Evolutionary conservation across 2,797 vertebrate species (phyloP).

Genomic region (Sebastiscus tertius): DNA sequence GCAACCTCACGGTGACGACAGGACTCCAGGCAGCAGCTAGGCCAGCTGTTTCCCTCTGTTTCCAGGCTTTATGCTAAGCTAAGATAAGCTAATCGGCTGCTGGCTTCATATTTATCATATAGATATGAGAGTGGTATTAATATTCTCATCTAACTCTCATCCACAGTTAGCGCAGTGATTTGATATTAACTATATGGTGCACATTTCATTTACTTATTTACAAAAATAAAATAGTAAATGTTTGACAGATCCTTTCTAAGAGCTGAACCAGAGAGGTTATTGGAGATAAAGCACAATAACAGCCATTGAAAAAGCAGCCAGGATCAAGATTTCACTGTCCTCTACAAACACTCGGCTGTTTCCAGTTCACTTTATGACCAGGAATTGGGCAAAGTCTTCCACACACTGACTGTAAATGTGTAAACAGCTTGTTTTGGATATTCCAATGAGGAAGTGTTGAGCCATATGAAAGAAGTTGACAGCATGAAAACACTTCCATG

Average conservation of each 20-base stretch:
- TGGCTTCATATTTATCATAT: no score
- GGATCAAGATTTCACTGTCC: neutral
- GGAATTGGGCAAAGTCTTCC: neutral
- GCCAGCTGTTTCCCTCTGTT: no score
- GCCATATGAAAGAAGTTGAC: constrained; percentile 1
- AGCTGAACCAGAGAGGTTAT: neutral
- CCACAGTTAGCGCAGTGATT: no score
- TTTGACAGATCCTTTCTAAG: neutral
- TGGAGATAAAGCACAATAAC: neutral
- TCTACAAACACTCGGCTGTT: neutral
- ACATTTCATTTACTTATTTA: no score
- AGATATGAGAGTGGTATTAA: no score
- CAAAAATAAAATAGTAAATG: no score
- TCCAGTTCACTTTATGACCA: neutral
- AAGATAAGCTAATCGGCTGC: no score
- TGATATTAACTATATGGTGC: no score
- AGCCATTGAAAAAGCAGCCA: neutral
- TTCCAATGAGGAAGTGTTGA: constrained; percentile 32
- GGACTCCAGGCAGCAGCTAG: no score
- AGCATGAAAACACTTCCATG: neutral
- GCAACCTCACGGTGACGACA: no score
- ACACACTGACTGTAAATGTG: neutral
- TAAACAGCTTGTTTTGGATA: constrained; percentile 20
- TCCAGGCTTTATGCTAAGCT: no score
- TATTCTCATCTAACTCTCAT: no score